Percentiles rank a stretch among this genome's conserved stretches.
Evolutionary conservation across 2,888 invertebrate genomes (phyloP).

Genomic region (Phengaris arion): DNA sequence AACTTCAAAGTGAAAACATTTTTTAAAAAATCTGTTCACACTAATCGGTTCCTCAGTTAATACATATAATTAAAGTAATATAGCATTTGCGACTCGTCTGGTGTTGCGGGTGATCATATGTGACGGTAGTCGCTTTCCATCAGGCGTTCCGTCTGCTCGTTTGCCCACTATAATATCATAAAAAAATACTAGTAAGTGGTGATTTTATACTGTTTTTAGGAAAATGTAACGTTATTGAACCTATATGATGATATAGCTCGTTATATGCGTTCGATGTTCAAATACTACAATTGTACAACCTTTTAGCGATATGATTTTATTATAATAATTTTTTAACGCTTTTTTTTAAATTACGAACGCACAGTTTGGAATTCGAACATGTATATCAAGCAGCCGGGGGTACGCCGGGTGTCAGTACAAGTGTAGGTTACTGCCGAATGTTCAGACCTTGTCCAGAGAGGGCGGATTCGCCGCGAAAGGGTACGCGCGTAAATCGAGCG

Average conservation of each 20-base stretch:
- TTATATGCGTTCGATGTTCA: slow-evolving; percentile 28
- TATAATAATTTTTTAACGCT: slow-evolving; percentile 24
- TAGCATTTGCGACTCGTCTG: too few relatives aligned
- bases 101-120: too few relatives aligned
- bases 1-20: neutral
- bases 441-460: slow-evolving; percentile 30
- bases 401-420: slow-evolving; percentile 43
- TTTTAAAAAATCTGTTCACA: neutral
- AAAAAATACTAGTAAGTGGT: too few relatives aligned
- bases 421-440: slow-evolving; percentile 42
- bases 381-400: slow-evolving; percentile 22
- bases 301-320: neutral
- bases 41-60: neutral
- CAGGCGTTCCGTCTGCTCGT: too few relatives aligned
- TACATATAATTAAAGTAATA: too few relatives aligned
- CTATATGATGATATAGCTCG: slow-evolving; percentile 8
- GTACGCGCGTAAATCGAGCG: too few relatives aligned
- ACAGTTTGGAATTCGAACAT: slow-evolving; percentile 24
- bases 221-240: slow-evolving; percentile 23
- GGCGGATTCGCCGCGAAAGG: too few relatives aligned
- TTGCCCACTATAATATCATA: too few relatives aligned
- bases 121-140: too few relatives aligned
- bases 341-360: neutral
- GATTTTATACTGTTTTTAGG: too few relatives aligned
- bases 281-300: slow-evolving; percentile 10